A percentile compares a stretch with the other conserved stretches of the same genome.
phyloP scores from a whole-genome alignment of 1,140 invertebrate genomes.

The Tetragonula clypearis region DNA sequence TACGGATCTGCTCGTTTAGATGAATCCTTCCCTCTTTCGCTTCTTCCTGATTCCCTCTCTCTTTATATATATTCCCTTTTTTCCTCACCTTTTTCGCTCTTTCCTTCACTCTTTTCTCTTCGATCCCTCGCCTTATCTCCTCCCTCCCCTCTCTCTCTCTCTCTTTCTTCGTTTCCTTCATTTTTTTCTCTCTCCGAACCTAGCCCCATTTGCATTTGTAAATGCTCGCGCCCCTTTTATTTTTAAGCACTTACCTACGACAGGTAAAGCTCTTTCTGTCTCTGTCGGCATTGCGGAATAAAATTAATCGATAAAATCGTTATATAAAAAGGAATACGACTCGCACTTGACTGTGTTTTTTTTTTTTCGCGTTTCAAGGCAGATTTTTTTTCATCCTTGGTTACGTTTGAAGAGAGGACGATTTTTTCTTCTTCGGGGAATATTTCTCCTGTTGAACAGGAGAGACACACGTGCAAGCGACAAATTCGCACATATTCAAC shows the following conservation, averaged over 20 bases:
- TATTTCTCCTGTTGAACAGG: neutral
- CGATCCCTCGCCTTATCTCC: constrained; percentile 17
- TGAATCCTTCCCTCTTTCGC: constrained; percentile 48
- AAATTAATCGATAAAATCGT: no score
- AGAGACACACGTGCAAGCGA: neutral
- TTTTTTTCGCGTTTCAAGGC: no score
- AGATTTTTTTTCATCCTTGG: neutral
- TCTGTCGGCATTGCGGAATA: no score
- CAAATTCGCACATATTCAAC: neutral
- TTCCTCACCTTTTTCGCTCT: neutral
- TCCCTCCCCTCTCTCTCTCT: constrained; percentile 29
- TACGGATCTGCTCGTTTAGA: constrained; percentile 64
- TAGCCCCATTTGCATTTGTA: neutral
- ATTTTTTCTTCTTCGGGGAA: neutral
- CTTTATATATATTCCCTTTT: neutral
- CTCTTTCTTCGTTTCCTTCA: neutral
- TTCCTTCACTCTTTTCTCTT: neutral
- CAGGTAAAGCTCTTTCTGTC: no score
- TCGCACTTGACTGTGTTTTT: no score
- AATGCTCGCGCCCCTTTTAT: neutral
- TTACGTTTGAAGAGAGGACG: neutral
- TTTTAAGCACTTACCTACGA: no score
- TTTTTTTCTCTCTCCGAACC: neutral
- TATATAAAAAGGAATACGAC: no score
- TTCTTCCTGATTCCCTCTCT: neutral